Conservation (phyloP, 92 coral and sea anemone species). For the Galaxea fascicularis region DNA sequence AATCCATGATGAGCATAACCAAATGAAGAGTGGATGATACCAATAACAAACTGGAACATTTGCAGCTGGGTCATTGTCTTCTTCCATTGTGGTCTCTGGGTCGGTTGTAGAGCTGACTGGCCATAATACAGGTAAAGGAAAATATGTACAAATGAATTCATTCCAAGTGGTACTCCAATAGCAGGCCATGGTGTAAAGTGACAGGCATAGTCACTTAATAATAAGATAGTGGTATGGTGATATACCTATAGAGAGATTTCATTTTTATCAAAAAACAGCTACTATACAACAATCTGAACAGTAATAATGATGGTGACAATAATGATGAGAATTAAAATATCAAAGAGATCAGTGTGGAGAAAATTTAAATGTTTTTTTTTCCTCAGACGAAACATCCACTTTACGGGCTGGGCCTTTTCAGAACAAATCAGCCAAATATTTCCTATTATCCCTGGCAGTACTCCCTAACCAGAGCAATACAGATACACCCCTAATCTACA, state of each 20-base stretch:
- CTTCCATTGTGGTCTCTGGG: constrained; percentile 90
- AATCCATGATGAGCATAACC: constrained; percentile 86
- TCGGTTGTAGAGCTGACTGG: constrained; percentile 80
- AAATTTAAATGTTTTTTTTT: no score
- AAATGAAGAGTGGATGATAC: constrained; percentile 67
- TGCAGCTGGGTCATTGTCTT: constrained; percentile 84
- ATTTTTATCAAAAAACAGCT: not conserved
- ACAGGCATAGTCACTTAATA: constrained; percentile 79
- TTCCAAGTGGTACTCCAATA: constrained; percentile 69
- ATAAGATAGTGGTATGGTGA: constrained; percentile 82
- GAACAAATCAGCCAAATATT: no score
- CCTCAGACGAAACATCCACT: no score
- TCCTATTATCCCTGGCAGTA: no score
- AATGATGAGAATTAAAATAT: no score
- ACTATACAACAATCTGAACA: no score
- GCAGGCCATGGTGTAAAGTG: constrained; percentile 77
- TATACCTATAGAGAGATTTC: constrained; percentile 71
- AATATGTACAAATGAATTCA: constrained; percentile 90
- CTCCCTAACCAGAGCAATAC: no score
- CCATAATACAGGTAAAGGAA: constrained; percentile 92
- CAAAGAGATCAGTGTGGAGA: no score
- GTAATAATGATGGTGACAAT: no score
- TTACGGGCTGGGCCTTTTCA: no score
- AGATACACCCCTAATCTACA: no score
- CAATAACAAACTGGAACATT: constrained; percentile 80